Evolutionary conservation across 1,140 invertebrate species (phyloP).

Genomic region (Meloidogyne exigua): DNA sequence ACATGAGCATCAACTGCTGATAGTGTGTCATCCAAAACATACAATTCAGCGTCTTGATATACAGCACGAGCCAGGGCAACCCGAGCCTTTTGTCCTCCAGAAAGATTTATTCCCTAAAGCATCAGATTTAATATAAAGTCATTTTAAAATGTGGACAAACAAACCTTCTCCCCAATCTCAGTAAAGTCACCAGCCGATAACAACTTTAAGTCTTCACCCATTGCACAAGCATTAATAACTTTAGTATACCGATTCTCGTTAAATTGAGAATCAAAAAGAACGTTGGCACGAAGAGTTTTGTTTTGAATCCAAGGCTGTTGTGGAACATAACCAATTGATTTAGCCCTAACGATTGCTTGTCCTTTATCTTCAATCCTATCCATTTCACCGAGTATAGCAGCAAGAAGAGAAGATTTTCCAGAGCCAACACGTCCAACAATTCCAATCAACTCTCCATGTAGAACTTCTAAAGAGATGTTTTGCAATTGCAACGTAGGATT

Average conservation of each 20-base stretch:
- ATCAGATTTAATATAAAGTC: background rate
- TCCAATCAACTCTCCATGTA: constrained; percentile 71
- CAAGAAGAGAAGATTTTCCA: constrained; percentile 69
- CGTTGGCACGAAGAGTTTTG: constrained; percentile 53
- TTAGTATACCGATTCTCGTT: constrained; percentile 40
- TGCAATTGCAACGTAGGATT: constrained; percentile 31
- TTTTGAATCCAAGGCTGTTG: constrained; percentile 70
- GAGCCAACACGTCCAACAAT: constrained; percentile 77
- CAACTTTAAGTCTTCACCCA: constrained; percentile 48
- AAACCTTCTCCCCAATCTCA: constrained; percentile 61
- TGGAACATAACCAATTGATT: constrained; percentile 66
- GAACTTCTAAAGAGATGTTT: constrained; percentile 40
- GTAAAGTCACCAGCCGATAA: constrained; percentile 52
- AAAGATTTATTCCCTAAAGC: constrained; percentile 66
- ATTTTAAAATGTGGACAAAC: background rate
- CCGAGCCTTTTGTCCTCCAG: constrained; percentile 70
- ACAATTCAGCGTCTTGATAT: constrained; percentile 56
- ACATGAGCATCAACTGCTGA: constrained; percentile 63
- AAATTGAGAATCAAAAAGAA: constrained; percentile 44
- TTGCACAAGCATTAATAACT: constrained; percentile 48
- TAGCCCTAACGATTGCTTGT: constrained; percentile 21
- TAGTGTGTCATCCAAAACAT: constrained; percentile 59
- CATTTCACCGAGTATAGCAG: constrained; percentile 41
- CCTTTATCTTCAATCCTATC: constrained; percentile 22
- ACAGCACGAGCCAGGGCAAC: constrained; percentile 67